Evolutionary conservation across 2,113 vertebrate species (phyloP).

Genomic region (Hyperoodon ampullatus): DNA sequence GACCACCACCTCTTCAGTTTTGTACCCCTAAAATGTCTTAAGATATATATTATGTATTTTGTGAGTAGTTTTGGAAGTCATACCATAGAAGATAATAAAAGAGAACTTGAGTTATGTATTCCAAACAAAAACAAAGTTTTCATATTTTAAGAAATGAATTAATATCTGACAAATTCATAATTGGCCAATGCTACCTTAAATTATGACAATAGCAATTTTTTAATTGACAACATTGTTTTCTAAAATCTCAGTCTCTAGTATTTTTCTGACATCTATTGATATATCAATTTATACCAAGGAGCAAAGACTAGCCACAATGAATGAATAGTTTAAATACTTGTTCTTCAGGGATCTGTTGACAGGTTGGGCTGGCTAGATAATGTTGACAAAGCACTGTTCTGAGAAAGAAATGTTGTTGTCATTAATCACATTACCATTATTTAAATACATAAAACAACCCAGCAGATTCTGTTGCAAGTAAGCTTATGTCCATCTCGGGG

Average conservation of each 20-base stretch:
- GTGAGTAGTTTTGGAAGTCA: neutral
- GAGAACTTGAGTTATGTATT: neutral
- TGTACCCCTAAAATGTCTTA: neutral
- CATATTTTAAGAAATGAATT: conserved; percentile 11
- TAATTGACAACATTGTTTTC: neutral
- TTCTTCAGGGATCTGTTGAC: neutral
- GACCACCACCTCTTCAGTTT: neutral
- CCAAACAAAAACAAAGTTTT: neutral
- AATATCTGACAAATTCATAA: neutral
- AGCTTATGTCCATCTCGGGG: conserved; percentile 57
- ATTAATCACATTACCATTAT: conserved; percentile 45
- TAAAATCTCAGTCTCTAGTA: neutral
- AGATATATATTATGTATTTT: neutral
- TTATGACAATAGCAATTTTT: neutral
- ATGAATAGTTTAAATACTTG: neutral
- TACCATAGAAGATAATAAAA: neutral
- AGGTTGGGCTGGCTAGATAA: neutral
- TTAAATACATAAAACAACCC: neutral
- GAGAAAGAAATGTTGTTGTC: neutral
- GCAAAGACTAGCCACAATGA: neutral
- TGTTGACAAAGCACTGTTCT: neutral
- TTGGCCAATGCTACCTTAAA: neutral
- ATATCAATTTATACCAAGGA: neutral
- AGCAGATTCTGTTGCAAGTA: conserved; percentile 58
- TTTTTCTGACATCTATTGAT: neutral